Percentiles rank a stretch among this genome's conserved stretches.
phyloP scores from a whole-genome alignment of 2,888 invertebrate genomes.

The Lasioglossum zephyrum region DNA sequence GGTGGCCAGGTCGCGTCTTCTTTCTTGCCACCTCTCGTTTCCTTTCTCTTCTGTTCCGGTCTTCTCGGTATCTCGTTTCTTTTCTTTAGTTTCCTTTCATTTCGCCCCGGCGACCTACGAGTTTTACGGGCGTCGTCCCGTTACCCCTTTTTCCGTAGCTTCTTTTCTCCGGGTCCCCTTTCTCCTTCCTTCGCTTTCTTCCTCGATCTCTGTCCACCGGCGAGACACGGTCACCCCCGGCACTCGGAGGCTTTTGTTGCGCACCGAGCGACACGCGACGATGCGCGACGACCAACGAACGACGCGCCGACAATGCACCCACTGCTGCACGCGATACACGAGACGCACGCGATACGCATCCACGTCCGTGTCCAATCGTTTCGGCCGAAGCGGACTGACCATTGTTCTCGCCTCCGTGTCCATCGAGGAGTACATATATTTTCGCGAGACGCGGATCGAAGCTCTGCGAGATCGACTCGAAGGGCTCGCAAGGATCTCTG shows the following conservation, averaged over 20 bases:
- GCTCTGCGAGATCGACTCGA: not conserved
- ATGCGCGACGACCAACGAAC: not conserved
- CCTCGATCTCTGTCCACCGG: not conserved
- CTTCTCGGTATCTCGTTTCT: not conserved
- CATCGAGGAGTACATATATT: not conserved
- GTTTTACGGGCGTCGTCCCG: conserved; percentile 51
- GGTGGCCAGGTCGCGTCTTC: conserved; percentile 3
- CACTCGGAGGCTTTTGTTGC: not conserved
- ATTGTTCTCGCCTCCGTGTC: not conserved
- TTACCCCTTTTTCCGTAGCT: conserved; percentile 23
- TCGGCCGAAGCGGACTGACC: not conserved
- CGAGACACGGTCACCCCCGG: not conserved
- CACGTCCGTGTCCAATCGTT: not conserved
- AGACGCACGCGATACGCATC: too few relatives aligned
- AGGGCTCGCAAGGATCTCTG: not conserved
- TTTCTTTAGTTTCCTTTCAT: conserved; percentile 4
- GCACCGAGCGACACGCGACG: not conserved
- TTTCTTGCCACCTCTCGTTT: not conserved
- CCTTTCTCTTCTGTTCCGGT: not conserved
- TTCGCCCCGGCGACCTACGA: conserved; percentile 32
- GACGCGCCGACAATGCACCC: not conserved
- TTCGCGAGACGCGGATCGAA: not conserved
- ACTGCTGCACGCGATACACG: not conserved
- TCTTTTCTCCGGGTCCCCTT: not conserved
- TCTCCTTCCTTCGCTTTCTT: not conserved